A percentile compares a stretch with the other conserved stretches of the same genome.
Evolutionary conservation across 2,888 invertebrate genomes (phyloP).

Genomic region (Argyra leucocephala): DNA sequence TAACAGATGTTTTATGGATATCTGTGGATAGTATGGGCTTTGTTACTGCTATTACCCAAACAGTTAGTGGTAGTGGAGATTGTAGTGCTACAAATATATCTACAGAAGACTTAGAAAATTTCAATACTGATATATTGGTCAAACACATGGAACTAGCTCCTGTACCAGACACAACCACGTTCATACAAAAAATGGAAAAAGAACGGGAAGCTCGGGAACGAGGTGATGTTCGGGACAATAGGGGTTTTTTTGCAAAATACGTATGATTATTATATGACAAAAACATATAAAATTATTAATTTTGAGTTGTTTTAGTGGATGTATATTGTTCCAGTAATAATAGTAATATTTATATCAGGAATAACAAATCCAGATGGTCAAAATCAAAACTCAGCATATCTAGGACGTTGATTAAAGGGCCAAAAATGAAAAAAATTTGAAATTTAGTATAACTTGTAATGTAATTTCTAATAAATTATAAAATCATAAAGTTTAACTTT

Average conservation of each 20-base stretch:
- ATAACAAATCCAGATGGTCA: conserved; percentile 69
- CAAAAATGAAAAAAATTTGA: too few relatives aligned
- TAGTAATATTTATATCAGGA: conserved; percentile 82
- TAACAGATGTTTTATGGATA: conserved; percentile 69
- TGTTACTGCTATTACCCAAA: conserved; percentile 60
- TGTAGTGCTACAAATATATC: conserved; percentile 32
- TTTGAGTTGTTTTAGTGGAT: conserved; percentile 79
- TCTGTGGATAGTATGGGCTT: conserved; percentile 71
- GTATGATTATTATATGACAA: conserved; percentile 45
- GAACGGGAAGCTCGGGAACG: conserved; percentile 83
- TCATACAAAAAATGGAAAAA: conserved; percentile 84
- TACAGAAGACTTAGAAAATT: conserved; percentile 45
- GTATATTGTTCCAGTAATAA: conserved; percentile 90
- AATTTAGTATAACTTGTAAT: too few relatives aligned
- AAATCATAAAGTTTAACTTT: too few relatives aligned
- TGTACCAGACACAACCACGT: conserved; percentile 89
- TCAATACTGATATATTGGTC: conserved; percentile 70
- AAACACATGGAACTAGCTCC: conserved; percentile 75
- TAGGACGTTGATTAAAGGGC: conserved; percentile 1
- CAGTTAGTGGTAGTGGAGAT: conserved; percentile 43
- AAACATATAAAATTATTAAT: conserved; percentile 19
- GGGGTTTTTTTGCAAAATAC: conserved; percentile 96
- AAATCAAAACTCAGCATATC: too few relatives aligned
- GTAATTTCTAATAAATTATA: too few relatives aligned
- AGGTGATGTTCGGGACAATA: conserved; percentile 84